phyloP scores from a whole-genome alignment of 2,797 vertebrate species.

The Echeneis naucrates region DNA sequence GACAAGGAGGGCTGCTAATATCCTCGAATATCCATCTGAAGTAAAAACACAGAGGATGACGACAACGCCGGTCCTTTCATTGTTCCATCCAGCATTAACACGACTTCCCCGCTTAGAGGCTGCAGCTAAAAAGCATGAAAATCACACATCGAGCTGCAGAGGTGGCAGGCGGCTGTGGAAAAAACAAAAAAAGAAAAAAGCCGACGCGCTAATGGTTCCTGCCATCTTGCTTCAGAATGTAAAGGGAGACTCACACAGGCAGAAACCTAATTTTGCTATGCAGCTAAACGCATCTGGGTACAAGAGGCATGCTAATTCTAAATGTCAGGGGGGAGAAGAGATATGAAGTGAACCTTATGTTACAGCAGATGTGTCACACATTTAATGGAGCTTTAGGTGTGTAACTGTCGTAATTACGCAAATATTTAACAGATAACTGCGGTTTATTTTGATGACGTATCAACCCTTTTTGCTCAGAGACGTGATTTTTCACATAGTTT shows the following conservation, averaged over 20 bases:
- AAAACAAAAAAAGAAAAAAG: background rate
- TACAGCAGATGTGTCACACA: slow-evolving; percentile 53
- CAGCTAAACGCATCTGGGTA: slow-evolving; percentile 56
- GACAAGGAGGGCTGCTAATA: background rate
- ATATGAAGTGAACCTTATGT: slow-evolving; percentile 59
- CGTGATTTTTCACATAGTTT: background rate
- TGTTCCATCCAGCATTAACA: background rate
- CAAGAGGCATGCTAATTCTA: slow-evolving; percentile 53
- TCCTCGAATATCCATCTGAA: slow-evolving; percentile 3
- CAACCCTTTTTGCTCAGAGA: background rate
- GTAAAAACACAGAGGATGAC: background rate
- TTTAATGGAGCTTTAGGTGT: slow-evolving; percentile 57
- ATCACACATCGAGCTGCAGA: background rate
- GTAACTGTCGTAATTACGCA: slow-evolving; percentile 51
- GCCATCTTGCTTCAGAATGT: slow-evolving; percentile 9
- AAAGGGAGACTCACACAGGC: slow-evolving; percentile 30
- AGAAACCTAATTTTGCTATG: slow-evolving; percentile 50
- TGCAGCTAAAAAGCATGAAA: background rate
- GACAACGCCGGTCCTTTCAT: background rate
- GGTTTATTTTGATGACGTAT: slow-evolving; percentile 14
- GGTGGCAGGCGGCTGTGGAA: background rate
- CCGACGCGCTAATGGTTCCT: background rate
- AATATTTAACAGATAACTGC: slow-evolving; percentile 27
- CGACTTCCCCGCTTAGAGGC: background rate
- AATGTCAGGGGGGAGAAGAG: slow-evolving; percentile 48